A percentile compares a stretch with the other conserved stretches of the same genome.
These are phyloP conservation scores for Suillia variegata DNA, from an alignment of 2,888 invertebrate species.

Conservation along the genomic window DNA sequence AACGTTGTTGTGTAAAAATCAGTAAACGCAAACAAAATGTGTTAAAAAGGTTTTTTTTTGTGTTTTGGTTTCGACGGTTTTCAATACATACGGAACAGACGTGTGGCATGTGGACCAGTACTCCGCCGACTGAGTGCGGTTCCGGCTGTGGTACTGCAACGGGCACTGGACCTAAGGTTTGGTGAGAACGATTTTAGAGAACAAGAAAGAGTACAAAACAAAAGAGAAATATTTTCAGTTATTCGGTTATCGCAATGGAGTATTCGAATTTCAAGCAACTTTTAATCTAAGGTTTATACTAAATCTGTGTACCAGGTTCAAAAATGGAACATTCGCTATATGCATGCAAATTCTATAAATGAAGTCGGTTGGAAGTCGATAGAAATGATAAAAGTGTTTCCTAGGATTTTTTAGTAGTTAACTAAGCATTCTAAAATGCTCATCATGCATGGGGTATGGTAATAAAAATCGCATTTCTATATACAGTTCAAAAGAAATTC, in stretches of 20 bases:
- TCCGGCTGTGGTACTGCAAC: slow-evolving; percentile 69
- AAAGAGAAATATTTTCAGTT: neutral
- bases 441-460: neutral
- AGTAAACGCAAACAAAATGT: slow-evolving; percentile 37
- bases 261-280: neutral
- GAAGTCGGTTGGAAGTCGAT: neutral
- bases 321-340: slow-evolving; percentile 1
- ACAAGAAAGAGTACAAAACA: too few species aligned
- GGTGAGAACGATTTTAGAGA: neutral
- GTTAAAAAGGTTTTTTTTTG: slow-evolving; percentile 21
- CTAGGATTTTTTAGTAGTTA: too few species aligned
- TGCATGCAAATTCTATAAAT: neutral
- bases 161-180: slow-evolving; percentile 62
- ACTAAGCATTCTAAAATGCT: neutral
- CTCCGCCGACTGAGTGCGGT: slow-evolving; percentile 80
- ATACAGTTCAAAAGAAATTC: neutral
- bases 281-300: too few species aligned
- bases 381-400: too few species aligned
- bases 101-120: slow-evolving; percentile 91
- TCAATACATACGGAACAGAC: slow-evolving; percentile 70
- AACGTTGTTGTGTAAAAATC: slow-evolving; percentile 19
- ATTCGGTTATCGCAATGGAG: neutral
- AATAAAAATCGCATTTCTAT: neutral
- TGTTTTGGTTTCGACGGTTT: too few species aligned
- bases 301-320: neutral